Percentiles rank a stretch among this genome's conserved stretches.
phyloP scores from a whole-genome alignment of 2,113 vertebrate species.

The Rhinolophus sinicus region DNA sequence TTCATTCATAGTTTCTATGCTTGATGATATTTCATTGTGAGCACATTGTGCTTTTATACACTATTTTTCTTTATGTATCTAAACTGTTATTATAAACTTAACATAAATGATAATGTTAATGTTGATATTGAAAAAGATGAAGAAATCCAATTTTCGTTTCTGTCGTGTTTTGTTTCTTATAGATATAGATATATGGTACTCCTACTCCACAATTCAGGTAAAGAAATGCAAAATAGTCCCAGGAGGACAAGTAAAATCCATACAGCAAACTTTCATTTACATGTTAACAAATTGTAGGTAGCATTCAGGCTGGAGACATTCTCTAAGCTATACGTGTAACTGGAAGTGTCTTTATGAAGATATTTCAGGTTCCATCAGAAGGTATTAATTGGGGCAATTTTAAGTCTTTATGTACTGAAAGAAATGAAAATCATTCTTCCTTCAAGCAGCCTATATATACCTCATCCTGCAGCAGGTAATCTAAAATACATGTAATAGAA shows the following conservation, averaged over 20 bases:
- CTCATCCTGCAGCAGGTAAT: constrained; percentile 19
- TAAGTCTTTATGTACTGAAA: background rate
- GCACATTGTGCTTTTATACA: background rate
- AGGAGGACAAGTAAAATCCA: constrained; percentile 10
- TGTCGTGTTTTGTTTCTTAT: background rate
- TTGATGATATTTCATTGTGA: background rate
- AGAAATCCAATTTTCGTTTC: background rate
- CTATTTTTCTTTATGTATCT: too few species aligned
- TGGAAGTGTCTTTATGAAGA: background rate
- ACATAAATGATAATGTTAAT: background rate
- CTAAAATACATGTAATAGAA: background rate
- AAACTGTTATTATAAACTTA: too few species aligned
- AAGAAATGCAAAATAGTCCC: constrained; percentile 57
- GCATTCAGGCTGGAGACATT: background rate
- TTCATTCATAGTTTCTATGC: background rate
- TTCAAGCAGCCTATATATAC: background rate
- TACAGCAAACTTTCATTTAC: constrained; percentile 60
- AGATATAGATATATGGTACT: background rate
- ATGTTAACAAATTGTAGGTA: constrained; percentile 44
- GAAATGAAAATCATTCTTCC: background rate
- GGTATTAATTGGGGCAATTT: background rate
- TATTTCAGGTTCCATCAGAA: background rate
- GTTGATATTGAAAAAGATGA: background rate
- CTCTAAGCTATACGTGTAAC: background rate
- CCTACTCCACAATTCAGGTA: background rate